Evolutionary conservation across 2,888 invertebrate species (phyloP).

Genomic region (Melieria picta): DNA sequence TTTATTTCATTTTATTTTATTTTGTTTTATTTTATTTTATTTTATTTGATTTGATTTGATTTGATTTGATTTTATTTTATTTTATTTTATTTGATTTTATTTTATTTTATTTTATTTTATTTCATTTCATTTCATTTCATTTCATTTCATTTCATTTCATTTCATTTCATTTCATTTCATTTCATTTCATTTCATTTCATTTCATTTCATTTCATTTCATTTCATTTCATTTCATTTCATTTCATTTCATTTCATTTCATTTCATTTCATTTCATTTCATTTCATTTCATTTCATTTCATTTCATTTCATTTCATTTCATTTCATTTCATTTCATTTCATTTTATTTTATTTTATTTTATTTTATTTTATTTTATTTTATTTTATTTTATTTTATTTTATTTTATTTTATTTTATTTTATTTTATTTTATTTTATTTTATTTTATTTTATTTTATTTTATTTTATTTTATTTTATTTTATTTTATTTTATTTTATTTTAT

Average conservation of each 20-base stretch:
- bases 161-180: slow-evolving; percentile 13
- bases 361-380: too few species aligned
- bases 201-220: slow-evolving; percentile 35
- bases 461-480: neutral
- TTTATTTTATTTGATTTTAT: slow-evolving; percentile 9
- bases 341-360: too few species aligned
- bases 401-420: too few species aligned
- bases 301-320: too few species aligned
- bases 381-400: too few species aligned
- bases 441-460: slow-evolving; percentile 16
- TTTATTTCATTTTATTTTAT: neutral
- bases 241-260: too few species aligned
- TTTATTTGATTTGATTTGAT: neutral
- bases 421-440: neutral
- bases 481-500: neutral
- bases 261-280: too few species aligned
- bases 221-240: too few species aligned
- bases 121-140: slow-evolving; percentile 1
- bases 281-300: too few species aligned
- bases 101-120: slow-evolving; percentile 8
- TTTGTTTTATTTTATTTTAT: slow-evolving; percentile 5
- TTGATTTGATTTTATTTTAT: neutral
- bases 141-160: neutral
- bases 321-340: too few species aligned
- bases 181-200: slow-evolving; percentile 38